Conservation (phyloP, 2,797 vertebrate genomes). For the Channa striata region DNA sequence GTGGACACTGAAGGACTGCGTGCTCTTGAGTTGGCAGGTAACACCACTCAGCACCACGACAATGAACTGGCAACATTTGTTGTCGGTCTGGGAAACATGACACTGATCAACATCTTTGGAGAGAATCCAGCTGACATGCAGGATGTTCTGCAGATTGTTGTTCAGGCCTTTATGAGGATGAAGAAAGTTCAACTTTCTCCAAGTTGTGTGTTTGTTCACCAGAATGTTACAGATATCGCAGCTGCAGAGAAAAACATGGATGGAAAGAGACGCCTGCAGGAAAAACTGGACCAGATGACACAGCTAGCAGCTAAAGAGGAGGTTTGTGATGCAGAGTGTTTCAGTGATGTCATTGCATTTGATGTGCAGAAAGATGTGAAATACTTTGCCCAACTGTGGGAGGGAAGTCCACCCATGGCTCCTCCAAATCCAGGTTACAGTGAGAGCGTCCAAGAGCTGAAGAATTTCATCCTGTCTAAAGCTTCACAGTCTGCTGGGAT, state of each 20-base stretch:
- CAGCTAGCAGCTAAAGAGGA: constrained; percentile 78
- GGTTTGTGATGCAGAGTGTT: constrained; percentile 58
- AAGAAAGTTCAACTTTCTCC: constrained; percentile 78
- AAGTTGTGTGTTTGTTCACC: constrained; percentile 76
- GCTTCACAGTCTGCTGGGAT: constrained; percentile 48
- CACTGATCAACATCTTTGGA: constrained; percentile 86
- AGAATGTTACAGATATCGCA: constrained; percentile 72
- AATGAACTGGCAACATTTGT: constrained; percentile 87
- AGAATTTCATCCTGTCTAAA: constrained; percentile 68
- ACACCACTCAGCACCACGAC: constrained; percentile 71
- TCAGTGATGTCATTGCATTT: constrained; percentile 82
- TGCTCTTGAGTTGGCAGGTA: constrained; percentile 70
- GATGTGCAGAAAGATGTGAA: constrained; percentile 79
- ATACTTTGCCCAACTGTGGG: constrained; percentile 85
- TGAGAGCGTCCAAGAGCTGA: constrained; percentile 80
- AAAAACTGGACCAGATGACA: constrained; percentile 83
- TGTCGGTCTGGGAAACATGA: constrained; percentile 84
- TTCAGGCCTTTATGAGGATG: constrained; percentile 86
- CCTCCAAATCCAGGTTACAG: constrained; percentile 84
- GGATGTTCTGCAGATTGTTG: constrained; percentile 83
- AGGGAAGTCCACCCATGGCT: constrained; percentile 84
- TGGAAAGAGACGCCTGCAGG: constrained; percentile 70
- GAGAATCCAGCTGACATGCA: constrained; percentile 87
- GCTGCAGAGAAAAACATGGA: constrained; percentile 82
- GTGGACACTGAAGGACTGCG: constrained; percentile 85